Evolutionary conservation across 2,888 invertebrate species (phyloP).

Genomic region (Morpho deidamia): DNA sequence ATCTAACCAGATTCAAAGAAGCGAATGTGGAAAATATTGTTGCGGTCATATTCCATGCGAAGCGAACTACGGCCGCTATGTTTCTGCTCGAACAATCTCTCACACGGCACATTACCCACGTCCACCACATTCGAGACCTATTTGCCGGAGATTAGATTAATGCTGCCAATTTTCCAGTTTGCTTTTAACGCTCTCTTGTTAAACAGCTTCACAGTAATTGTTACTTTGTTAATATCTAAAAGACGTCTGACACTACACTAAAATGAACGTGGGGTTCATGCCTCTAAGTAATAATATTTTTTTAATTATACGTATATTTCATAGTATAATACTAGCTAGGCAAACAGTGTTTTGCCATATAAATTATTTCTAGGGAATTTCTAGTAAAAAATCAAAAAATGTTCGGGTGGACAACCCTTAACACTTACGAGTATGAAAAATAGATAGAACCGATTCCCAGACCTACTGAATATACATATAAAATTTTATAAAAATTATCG

Average conservation of each 20-base stretch:
- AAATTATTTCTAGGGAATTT: too few species aligned
- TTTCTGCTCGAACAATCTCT: constrained; percentile 64
- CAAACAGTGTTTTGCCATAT: too few species aligned
- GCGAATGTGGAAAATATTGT: neutral
- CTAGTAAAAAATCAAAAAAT: too few species aligned
- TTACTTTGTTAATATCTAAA: too few species aligned
- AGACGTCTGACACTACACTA: too few species aligned
- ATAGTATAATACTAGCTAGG: too few species aligned
- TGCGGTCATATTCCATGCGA: neutral
- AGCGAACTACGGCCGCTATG: constrained; percentile 29
- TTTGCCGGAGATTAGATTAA: constrained; percentile 73
- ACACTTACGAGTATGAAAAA: too few species aligned
- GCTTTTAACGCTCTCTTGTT: neutral
- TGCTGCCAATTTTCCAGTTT: constrained; percentile 69
- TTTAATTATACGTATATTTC: neutral
- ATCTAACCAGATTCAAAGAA: too few species aligned
- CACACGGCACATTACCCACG: constrained; percentile 71
- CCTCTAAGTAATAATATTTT: neutral
- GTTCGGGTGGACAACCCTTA: too few species aligned
- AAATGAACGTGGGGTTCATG: neutral
- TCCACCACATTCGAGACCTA: constrained; percentile 70
- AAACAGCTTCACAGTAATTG: neutral
- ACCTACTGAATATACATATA: too few species aligned
- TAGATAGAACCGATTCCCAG: too few species aligned
- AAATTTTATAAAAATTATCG: too few species aligned